A percentile compares a stretch with the other conserved stretches of the same genome.
Conservation (phyloP, 1,140 invertebrate genomes). For the Drepana arcuata region DNA sequence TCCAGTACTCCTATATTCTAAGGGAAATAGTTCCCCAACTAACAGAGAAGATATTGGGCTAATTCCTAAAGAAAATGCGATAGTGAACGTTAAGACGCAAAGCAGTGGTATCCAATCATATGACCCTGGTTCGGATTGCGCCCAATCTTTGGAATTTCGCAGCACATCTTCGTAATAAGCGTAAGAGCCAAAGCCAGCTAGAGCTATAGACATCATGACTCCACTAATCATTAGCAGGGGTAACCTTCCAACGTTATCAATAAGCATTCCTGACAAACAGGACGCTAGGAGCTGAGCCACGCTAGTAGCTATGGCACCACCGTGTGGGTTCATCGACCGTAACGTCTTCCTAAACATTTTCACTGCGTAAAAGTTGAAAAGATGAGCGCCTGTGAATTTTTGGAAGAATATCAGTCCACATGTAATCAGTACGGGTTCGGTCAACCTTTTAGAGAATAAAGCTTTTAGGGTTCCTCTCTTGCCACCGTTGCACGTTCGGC, state of each 20-base stretch:
- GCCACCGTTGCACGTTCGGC: slow-evolving; percentile 51
- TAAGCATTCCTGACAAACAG: slow-evolving; percentile 83
- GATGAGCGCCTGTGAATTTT: slow-evolving; percentile 85
- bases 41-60: slow-evolving; percentile 91
- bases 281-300: slow-evolving; percentile 85
- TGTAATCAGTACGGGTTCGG: slow-evolving; percentile 82
- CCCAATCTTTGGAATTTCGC: slow-evolving; percentile 47
- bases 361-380: slow-evolving; percentile 88
- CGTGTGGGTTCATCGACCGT: slow-evolving; percentile 85
- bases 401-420: slow-evolving; percentile 90
- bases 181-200: slow-evolving; percentile 85
- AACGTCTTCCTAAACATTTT: slow-evolving; percentile 85
- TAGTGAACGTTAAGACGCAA: slow-evolving; percentile 86
- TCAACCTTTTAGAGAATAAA: slow-evolving; percentile 72
- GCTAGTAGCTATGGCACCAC: slow-evolving; percentile 84
- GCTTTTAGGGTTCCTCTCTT: slow-evolving; percentile 56
- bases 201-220: slow-evolving; percentile 85
- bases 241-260: slow-evolving; percentile 83
- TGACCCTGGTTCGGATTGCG: slow-evolving; percentile 52
- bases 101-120: slow-evolving; percentile 86
- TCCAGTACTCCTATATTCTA: slow-evolving; percentile 87
- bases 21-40: slow-evolving; percentile 89
- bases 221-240: slow-evolving; percentile 85
- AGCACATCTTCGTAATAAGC: slow-evolving; percentile 80
- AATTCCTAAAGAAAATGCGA: slow-evolving; percentile 89